A percentile compares a stretch with the other conserved stretches of the same genome.
Evolutionary conservation across 2,113 vertebrate species (phyloP).

Genomic region (Poecilia latipinna): DNA sequence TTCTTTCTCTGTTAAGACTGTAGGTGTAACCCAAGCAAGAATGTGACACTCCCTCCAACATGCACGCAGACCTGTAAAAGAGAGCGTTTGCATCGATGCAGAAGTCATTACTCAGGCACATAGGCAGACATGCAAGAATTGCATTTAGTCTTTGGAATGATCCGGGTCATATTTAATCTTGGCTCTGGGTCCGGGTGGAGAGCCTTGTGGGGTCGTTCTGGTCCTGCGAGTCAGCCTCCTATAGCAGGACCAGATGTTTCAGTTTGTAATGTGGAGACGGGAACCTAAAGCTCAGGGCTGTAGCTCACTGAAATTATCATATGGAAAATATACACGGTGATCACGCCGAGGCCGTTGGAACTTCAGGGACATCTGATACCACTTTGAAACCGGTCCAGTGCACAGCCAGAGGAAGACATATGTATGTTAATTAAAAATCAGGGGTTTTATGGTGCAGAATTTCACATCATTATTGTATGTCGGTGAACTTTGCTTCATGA

Average conservation of each 20-base stretch:
- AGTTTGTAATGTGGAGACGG: conserved; percentile 38
- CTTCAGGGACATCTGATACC: conserved; percentile 63
- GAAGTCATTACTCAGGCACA: not conserved
- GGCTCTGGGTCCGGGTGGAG: conserved; percentile 52
- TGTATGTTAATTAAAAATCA: conserved; percentile 59
- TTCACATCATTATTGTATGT: conserved; percentile 63
- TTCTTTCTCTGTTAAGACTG: conserved; percentile 9
- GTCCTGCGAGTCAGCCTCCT: conserved; percentile 44
- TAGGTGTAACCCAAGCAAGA: conserved; percentile 32
- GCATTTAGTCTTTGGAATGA: conserved; percentile 17
- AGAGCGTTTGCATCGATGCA: conserved; percentile 3
- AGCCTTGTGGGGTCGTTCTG: conserved; percentile 48
- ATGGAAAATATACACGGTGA: conserved; percentile 68
- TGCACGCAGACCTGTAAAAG: conserved; percentile 5
- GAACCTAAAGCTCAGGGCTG: conserved; percentile 39
- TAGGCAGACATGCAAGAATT: conserved; percentile 15
- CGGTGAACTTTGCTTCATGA: conserved; percentile 66
- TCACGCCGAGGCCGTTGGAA: conserved; percentile 43
- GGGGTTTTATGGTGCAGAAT: conserved; percentile 42
- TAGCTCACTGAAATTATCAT: conserved; percentile 64
- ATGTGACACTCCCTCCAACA: conserved; percentile 25
- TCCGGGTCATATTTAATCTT: conserved; percentile 63
- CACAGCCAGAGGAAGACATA: conserved; percentile 32
- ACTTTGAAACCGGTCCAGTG: conserved; percentile 49
- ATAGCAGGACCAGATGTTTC: conserved; percentile 72